Evolutionary conservation across 2,888 invertebrate species (phyloP).

Genomic region (Machimus rusticus): DNA sequence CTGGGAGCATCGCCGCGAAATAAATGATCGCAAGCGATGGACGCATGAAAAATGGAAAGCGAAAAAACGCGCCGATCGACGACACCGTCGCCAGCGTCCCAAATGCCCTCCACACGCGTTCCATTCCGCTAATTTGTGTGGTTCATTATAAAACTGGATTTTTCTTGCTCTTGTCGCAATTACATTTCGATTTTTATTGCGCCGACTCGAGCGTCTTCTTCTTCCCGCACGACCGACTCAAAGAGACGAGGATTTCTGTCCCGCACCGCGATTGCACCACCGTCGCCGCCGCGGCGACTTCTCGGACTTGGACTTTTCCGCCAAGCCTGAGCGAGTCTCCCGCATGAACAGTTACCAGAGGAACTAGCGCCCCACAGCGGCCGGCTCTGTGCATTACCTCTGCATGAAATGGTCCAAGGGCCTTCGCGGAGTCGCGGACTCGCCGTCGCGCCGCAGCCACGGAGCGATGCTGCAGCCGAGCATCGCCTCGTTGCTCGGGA

Average conservation of each 20-base stretch:
- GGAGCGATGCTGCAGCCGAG: not conserved
- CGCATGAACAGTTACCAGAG: not conserved
- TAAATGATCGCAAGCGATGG: constrained; percentile 27
- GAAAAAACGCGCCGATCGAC: not conserved
- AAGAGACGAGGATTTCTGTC: not conserved
- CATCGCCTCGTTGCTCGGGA: not conserved
- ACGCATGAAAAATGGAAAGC: not conserved
- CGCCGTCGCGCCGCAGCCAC: not conserved
- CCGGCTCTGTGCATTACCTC: not conserved
- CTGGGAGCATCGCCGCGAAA: constrained; percentile 2
- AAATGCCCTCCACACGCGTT: not conserved
- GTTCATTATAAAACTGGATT: constrained; percentile 25
- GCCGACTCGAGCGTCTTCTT: not conserved
- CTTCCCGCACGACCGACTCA: not conserved
- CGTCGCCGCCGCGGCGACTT: not conserved
- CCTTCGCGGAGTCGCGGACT: not conserved
- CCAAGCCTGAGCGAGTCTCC: not conserved
- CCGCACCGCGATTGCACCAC: not conserved
- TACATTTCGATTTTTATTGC: constrained; percentile 5
- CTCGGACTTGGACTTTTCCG: not conserved
- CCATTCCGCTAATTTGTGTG: constrained; percentile 5
- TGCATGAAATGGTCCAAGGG: not conserved
- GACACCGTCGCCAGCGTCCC: not conserved
- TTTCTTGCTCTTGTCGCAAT: not conserved
- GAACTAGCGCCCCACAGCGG: not conserved